Evolutionary conservation across 2,113 vertebrate genomes (phyloP), one percentile per base, ranked within the genome.

Genomic region (Paratilapia polleni): DNA sequence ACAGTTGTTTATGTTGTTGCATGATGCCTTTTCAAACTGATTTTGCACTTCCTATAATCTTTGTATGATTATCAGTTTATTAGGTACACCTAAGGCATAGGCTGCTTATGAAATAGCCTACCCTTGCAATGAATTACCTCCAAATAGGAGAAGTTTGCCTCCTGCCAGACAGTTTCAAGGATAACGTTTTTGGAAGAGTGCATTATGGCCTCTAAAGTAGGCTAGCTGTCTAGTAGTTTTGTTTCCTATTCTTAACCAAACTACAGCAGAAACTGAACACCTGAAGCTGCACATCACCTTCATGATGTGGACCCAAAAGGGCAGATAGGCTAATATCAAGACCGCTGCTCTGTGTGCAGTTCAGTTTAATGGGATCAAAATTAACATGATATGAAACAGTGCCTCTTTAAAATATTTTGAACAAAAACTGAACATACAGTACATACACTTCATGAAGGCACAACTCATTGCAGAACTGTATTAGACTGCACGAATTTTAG

Each of bases 311-410:
- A 73, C 47, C 26, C 11, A 73, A 73, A 47, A 73, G 47, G 68
- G 66, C 66, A 13, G 43, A 6, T 20, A 11, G 47, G 68, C 47
- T 73, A 73, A n/a, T 73, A 7, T 54, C 47, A 73, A 26, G 47
- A 73, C 34, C 47, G 49, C 68, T 54, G 47, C 43, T 73, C 26
- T 73, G 47, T 73, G 28, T 54, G 47, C 68, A 54, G 26, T 54
- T 73, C 47, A 73, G 26, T 54, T 54, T 73, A 73, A 73, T 54
- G 43, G 68, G 52, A 54, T 73, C 47, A 54, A 52, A 73, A 73
- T 54, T 73, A 52, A 19, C 49, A 52, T 19, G 2, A 19, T 19
- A 5, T 52, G 15, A 17, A 73, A 54, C 26, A 28, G 47, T 54
- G 47, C 47, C 68, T 73, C 20, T 73, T 54, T 73, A 54, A 73